A percentile compares a stretch with the other conserved stretches of the same genome.
phyloP scores from a whole-genome alignment of 2,113 vertebrate genomes.

The Zosterops borbonicus region DNA sequence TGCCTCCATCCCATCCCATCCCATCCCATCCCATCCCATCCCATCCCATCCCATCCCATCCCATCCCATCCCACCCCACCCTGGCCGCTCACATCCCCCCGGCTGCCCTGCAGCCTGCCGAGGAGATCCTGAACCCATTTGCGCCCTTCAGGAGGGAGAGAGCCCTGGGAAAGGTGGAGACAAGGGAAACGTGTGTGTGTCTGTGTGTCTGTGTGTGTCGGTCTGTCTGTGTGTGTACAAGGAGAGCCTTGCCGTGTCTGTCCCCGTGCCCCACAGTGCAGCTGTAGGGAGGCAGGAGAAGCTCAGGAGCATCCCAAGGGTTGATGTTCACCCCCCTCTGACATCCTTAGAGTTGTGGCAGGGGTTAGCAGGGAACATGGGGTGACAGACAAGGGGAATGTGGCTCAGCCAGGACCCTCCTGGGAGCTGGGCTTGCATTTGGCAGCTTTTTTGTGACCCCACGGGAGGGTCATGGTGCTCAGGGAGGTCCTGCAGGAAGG shows the following conservation, averaged over 20 bases:
- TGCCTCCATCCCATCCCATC: background rate
- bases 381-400: background rate
- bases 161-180: background rate
- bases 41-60: background rate
- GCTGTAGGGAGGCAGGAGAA: background rate
- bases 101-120: background rate
- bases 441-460: background rate
- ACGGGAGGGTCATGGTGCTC: rapidly evolving
- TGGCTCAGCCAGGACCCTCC: background rate
- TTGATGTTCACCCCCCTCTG: background rate
- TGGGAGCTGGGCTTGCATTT: background rate
- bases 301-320: background rate
- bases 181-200: no score
- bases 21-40: background rate
- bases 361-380: background rate
- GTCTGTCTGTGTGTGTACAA: no score
- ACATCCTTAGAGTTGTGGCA: background rate
- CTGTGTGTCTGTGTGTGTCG: background rate
- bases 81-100: background rate
- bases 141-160: background rate
- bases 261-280: background rate
- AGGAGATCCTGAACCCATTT: background rate
- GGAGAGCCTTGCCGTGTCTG: background rate
- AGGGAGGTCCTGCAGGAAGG: background rate
- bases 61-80: background rate